These are phyloP conservation scores for Nestor notabilis DNA, from an alignment of 2,113 vertebrate genomes.

Conservation along the genomic window DNA sequence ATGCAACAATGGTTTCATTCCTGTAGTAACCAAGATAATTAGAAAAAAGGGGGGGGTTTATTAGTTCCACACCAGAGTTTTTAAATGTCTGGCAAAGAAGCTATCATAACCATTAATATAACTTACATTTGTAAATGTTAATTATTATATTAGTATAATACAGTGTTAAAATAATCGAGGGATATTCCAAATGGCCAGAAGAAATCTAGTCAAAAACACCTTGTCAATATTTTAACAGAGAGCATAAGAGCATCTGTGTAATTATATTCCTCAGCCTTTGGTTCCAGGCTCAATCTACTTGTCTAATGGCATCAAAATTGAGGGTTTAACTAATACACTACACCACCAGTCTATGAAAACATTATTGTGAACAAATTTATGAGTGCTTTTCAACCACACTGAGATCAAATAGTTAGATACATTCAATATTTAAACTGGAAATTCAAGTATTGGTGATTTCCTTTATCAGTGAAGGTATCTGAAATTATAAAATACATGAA, in stretches of 20 bases:
- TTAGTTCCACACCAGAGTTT: neutral
- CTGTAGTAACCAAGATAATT: neutral
- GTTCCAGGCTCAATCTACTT: neutral
- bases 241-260: neutral
- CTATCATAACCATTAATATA: neutral
- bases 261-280: neutral
- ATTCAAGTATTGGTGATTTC: neutral
- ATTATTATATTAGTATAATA: neutral
- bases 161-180: neutral
- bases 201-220: neutral
- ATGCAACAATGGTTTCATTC: neutral
- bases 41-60: accelerated
- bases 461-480: neutral
- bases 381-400: neutral
- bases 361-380: neutral
- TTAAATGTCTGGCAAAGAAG: neutral
- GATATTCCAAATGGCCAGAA: neutral
- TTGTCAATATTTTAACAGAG: neutral
- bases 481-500: neutral
- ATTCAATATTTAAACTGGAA: accelerated
- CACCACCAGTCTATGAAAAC: neutral
- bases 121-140: neutral
- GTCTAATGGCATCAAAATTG: neutral
- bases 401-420: neutral
- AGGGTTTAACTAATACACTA: neutral